Evolutionary conservation across 2,888 invertebrate genomes (phyloP), one percentile per base, ranked within the genome.

Genomic region (Eilema sororculum): DNA sequence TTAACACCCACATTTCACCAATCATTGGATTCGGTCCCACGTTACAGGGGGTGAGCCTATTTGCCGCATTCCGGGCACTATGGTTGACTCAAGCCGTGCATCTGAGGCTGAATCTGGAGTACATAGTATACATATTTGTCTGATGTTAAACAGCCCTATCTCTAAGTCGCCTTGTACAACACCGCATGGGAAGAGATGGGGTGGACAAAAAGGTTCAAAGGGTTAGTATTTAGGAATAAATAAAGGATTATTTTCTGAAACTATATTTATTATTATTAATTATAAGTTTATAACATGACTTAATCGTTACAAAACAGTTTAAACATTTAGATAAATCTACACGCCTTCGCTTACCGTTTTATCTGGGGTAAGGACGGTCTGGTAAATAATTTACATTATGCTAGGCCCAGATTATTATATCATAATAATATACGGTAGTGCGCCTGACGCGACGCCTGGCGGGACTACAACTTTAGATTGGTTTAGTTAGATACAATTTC

Each of bases 261-360:
- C 93, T 94, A 94, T 93, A 94, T 93, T 94, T 94, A 93, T 91
- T 93, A 92, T 93, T 93, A 92, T 93, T 94, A 93, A 92, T 94
- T 87, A 91, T 94, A 94, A 93, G 93, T 94, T 92, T 91, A 92
- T 92, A 95, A 95, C 94, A 95, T 94, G 94, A 95, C 95, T 95
- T 94, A 93, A 90, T 93, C 86, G 93, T 94, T 94, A 94, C 88
- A 94, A 94, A 94, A 95, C 93, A 94, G 90, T 93, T 89, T 91
- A 94, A 93, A 92, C 90, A 90, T 91, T 93, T 89, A 91, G 90
- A 89, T 92, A 91, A 88, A 90, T 85, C 90, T 93, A 93, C 88
- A 84, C 82, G 88, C 91, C 91, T 93, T 90, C 91, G 74, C 92
- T 94, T 93, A 92, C 95, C 93, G 89, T 89, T 82, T n/a, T 89